Evolutionary conservation across 2,113 vertebrate species (phyloP).

Genomic region (Chaetorhynchus papuensis): DNA sequence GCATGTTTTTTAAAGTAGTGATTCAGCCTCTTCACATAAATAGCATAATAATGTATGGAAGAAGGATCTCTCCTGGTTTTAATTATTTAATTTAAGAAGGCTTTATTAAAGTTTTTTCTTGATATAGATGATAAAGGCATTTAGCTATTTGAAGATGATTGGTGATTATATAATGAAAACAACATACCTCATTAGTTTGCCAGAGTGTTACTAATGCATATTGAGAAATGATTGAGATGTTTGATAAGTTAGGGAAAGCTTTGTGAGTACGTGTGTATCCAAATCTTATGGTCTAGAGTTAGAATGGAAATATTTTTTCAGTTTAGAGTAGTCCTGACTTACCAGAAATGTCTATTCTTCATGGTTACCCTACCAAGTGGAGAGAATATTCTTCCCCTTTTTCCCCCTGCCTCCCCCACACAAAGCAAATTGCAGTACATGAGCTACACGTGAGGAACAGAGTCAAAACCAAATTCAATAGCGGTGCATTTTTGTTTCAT

Average conservation of each 20-base stretch:
- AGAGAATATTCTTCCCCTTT: neutral
- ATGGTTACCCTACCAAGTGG: fast-evolving
- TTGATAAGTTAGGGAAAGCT: neutral
- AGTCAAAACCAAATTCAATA: neutral
- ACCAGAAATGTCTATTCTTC: neutral
- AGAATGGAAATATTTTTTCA: neutral
- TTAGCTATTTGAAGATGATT: neutral
- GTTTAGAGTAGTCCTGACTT: neutral
- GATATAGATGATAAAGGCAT: neutral
- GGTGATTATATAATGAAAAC: neutral
- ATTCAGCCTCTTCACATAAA: neutral
- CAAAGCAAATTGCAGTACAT: neutral
- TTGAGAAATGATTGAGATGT: neutral
- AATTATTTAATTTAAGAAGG: neutral
- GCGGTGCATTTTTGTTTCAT: neutral
- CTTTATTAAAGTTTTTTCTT: neutral
- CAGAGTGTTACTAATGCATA: neutral
- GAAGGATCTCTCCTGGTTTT: neutral
- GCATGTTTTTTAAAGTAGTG: neutral
- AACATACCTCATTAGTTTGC: neutral
- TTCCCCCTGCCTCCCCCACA: neutral
- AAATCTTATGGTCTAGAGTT: neutral
- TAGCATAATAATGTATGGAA: neutral
- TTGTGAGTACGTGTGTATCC: neutral
- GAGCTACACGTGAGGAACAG: fast-evolving